A percentile compares a stretch with the other conserved stretches of the same genome.
Evolutionary conservation across 2,113 vertebrate genomes (phyloP).

Genomic region (Burhinus oedicnemus): DNA sequence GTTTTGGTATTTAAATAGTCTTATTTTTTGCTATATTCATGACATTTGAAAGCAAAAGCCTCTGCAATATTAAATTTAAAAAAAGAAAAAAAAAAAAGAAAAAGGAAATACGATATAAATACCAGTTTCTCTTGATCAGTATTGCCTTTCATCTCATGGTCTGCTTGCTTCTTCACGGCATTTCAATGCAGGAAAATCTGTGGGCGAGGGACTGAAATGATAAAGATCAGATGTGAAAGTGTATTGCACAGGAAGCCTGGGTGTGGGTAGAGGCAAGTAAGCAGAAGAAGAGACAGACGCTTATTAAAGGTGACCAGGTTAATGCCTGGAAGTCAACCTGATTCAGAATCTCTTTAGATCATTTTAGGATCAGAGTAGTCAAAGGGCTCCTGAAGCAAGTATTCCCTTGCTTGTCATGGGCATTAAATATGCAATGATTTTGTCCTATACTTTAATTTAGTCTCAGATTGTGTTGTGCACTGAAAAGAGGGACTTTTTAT

Average conservation of each 20-base stretch:
- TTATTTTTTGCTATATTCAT: neutral
- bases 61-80: neutral
- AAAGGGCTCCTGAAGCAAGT: neutral
- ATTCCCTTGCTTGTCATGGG: neutral
- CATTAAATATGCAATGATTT: neutral
- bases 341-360: neutral
- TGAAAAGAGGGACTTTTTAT: neutral
- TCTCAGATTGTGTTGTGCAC: neutral
- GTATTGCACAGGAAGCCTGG: neutral
- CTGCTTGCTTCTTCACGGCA: neutral
- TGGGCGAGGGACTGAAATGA: neutral
- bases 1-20: neutral
- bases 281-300: neutral
- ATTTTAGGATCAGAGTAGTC: neutral
- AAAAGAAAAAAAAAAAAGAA: fast-evolving
- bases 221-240: neutral
- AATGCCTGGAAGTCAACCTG: neutral
- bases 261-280: neutral
- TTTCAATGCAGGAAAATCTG: neutral
- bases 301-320: neutral
- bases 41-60: neutral
- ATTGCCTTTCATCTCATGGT: neutral
- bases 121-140: neutral
- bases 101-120: neutral
- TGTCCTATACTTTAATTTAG: neutral